Evolutionary conservation across 2,888 invertebrate genomes (phyloP), one percentile per base, ranked within the genome.

Genomic region (Conops quadrifasciatus): DNA sequence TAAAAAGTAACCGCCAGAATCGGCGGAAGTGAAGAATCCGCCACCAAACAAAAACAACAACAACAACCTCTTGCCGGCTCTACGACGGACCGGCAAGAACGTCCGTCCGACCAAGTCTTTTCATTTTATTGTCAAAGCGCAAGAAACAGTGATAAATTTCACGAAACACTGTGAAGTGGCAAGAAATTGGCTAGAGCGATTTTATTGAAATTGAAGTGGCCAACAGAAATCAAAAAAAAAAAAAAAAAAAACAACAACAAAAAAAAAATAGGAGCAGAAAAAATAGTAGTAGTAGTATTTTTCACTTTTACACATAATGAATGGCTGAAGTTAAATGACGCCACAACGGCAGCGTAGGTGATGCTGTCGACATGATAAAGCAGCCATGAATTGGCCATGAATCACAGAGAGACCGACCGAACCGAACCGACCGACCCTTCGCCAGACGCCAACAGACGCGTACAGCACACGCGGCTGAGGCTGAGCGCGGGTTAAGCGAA

Each of bases 331-430:
- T 62, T 68, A 68, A 68, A 60, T 68, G 68, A 68, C 68, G 68
- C 68, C 68, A 62, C 36, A 49, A n/a, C 51, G 15, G 13, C 68
- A 68, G 49, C 60, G 51, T 36, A 70, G 69, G 63, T 70, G 70
- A 63, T 70, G 58, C 24, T 24, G 70, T 64, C 58, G 26, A 64
- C 56, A 64, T 70, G 70, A 70, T 70, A 70, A 70, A 70, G 64
- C 56, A 70, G 70, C 64, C 64, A 60, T 70, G 58, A 70, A 70
- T 64, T 64, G 63, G 58, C 63, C 24, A 70, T 70, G 70, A 70
- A 70, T 70, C 70, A 70, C 51, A 59, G n/a, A n/a, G n/a, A n/a
- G n/a, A n/a, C n/a, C n/a, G n/a, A n/a, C n/a, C n/a, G n/a, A n/a
- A n/a, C n/a, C n/a, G n/a, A n/a, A n/a, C n/a, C n/a, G n/a, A n/a